phyloP scores from a whole-genome alignment of 2,797 vertebrate genomes.

The Enteromius anoplus region DNA sequence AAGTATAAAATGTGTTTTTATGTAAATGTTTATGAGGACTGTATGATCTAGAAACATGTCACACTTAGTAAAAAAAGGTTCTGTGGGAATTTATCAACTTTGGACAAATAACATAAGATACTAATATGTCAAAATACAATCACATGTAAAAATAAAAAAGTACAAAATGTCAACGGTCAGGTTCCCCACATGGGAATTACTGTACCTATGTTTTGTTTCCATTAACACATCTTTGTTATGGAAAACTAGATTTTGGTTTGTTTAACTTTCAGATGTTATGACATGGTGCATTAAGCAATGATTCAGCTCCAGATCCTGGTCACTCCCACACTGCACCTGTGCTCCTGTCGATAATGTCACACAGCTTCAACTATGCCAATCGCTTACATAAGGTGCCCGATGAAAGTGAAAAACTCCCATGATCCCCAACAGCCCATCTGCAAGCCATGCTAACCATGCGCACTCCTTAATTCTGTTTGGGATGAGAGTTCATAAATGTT shows the following conservation, averaged over 20 bases:
- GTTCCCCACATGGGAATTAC: background rate
- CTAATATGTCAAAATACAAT: background rate
- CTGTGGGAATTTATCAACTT: background rate
- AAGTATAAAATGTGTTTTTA: no score
- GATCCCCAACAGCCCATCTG: constrained; percentile 11
- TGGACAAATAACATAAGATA: background rate
- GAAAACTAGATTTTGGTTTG: constrained; percentile 8
- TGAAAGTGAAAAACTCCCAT: constrained; percentile 49
- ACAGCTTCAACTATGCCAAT: constrained; percentile 68
- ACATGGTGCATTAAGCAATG: constrained; percentile 55
- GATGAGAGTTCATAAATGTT: background rate
- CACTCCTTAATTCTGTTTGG: background rate
- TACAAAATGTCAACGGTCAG: background rate
- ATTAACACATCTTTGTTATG: background rate
- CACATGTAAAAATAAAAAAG: background rate
- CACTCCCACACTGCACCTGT: constrained; percentile 56
- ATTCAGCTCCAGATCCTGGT: constrained; percentile 60
- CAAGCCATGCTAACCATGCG: constrained; percentile 27
- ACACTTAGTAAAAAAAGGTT: no score
- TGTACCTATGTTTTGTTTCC: background rate
- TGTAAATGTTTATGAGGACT: no score
- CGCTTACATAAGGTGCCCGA: constrained; percentile 59
- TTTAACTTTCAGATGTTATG: constrained; percentile 53
- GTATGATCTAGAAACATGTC: no score
- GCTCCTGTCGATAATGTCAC: constrained; percentile 50